Percentiles rank a stretch among this genome's conserved stretches.
These are phyloP conservation scores for Orthonychiurus folsomi DNA, from an alignment of 2,888 invertebrate species.

Conservation along the genomic window DNA sequence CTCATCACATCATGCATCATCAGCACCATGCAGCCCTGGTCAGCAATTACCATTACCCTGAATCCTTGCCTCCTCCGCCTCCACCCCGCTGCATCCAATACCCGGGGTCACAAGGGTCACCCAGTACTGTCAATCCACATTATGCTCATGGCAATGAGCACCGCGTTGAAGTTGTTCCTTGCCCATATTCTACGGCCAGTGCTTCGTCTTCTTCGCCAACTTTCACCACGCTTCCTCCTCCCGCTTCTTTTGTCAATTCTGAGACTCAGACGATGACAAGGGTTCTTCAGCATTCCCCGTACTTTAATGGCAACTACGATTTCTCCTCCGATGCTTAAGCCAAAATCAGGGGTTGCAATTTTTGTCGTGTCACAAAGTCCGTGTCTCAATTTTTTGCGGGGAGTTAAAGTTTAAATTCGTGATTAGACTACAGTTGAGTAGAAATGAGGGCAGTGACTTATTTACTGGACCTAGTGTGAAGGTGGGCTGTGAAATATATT, in stretches of 20 bases:
- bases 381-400: too few relatives aligned
- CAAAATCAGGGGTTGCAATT: too few relatives aligned
- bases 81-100: constrained; percentile 1
- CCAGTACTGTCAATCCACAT: neutral
- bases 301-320: neutral
- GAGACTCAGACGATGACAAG: constrained; percentile 10
- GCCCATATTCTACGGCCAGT: neutral
- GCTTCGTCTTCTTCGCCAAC: neutral
- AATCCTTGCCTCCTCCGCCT: neutral
- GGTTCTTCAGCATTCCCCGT: neutral
- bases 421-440: too few relatives aligned
- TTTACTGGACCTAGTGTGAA: too few relatives aligned
- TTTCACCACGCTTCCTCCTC: constrained; percentile 2
- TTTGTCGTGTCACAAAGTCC: too few relatives aligned
- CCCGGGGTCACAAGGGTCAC: neutral
- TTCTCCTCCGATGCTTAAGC: neutral
- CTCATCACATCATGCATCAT: constrained; percentile 16
- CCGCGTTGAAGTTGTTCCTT: neutral
- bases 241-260: constrained; percentile 11
- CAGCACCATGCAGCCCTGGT: constrained; percentile 13
- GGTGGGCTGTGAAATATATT: too few relatives aligned
- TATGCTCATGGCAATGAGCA: neutral
- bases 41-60: neutral
- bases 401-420: too few relatives aligned
- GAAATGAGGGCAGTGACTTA: too few relatives aligned